Evolutionary conservation across 2,797 vertebrate species (phyloP).

Genomic region (Mormyrops attenuatus): DNA sequence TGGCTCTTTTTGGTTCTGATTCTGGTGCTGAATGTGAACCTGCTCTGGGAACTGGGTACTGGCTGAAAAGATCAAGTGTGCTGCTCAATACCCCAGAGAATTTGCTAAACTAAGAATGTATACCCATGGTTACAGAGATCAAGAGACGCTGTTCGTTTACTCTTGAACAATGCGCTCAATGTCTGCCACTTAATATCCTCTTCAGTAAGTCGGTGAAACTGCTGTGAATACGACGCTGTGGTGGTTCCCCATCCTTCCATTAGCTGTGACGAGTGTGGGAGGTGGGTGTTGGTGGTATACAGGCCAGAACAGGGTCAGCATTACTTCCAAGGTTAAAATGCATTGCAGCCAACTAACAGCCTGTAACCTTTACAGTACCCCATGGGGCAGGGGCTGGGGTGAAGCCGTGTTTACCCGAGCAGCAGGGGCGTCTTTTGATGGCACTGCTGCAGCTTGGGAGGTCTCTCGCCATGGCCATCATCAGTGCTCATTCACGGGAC

Average conservation of each 20-base stretch:
- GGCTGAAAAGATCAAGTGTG: background rate
- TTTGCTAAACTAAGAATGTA: background rate
- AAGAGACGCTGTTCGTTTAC: background rate
- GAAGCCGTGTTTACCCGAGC: background rate
- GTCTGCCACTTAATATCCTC: background rate
- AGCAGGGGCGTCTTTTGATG: constrained; percentile 8
- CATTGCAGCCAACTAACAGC: background rate
- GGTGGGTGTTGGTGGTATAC: too few species aligned
- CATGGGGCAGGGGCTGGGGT: background rate
- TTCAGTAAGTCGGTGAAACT: background rate
- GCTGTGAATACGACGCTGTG: background rate
- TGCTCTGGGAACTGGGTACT: background rate
- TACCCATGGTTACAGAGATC: background rate
- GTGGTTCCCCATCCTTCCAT: background rate
- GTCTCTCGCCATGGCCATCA: background rate
- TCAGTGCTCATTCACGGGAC: background rate
- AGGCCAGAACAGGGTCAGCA: background rate
- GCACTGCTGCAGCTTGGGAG: background rate
- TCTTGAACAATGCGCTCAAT: background rate
- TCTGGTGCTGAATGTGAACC: background rate
- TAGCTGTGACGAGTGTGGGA: background rate
- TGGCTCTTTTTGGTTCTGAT: background rate
- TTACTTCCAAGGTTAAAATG: background rate
- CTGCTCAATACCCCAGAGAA: background rate
- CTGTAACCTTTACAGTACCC: background rate